phyloP scores from a whole-genome alignment of 1,140 invertebrate genomes.

The Lepidostoma basale region DNA sequence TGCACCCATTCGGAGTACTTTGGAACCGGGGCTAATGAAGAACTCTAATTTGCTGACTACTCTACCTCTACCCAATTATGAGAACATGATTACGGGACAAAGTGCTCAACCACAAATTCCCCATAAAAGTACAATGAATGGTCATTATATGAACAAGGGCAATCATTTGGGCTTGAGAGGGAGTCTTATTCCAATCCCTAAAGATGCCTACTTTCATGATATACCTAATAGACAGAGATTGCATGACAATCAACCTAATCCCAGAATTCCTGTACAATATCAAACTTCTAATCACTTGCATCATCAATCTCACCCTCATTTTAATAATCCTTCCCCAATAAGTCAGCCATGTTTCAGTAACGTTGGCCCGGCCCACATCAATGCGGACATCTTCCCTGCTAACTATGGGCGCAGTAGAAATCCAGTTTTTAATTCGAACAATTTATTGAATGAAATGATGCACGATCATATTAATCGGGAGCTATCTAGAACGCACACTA shows the following conservation, averaged over 20 bases:
- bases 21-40: conserved; percentile 61
- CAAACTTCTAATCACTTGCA: conserved; percentile 20
- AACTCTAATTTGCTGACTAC: conserved; percentile 61
- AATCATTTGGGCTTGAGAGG: conserved; percentile 35
- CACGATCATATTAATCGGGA: conserved; percentile 59
- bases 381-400: conserved; percentile 46
- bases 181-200: conserved; percentile 54
- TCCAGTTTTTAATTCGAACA: conserved; percentile 56
- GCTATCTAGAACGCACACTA: conserved; percentile 56
- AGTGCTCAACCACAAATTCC: conserved; percentile 41
- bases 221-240: conserved; percentile 57
- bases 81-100: conserved; percentile 55
- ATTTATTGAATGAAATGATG: conserved; percentile 60
- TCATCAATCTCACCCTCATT: conserved; percentile 35
- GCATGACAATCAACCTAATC: conserved; percentile 49
- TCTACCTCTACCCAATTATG: conserved; percentile 60
- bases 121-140: conserved; percentile 33
- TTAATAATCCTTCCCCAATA: conserved; percentile 21
- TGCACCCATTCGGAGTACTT: conserved; percentile 57
- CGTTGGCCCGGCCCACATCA: conserved; percentile 6
- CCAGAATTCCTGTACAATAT: conserved; percentile 33
- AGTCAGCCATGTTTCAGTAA: conserved; percentile 4
- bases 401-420: conserved; percentile 54
- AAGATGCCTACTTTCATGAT: conserved; percentile 67
- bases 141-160: conserved; percentile 24